Evolutionary conservation across 2,113 vertebrate species (phyloP).

Genomic region (Forbesichthys agassizii): DNA sequence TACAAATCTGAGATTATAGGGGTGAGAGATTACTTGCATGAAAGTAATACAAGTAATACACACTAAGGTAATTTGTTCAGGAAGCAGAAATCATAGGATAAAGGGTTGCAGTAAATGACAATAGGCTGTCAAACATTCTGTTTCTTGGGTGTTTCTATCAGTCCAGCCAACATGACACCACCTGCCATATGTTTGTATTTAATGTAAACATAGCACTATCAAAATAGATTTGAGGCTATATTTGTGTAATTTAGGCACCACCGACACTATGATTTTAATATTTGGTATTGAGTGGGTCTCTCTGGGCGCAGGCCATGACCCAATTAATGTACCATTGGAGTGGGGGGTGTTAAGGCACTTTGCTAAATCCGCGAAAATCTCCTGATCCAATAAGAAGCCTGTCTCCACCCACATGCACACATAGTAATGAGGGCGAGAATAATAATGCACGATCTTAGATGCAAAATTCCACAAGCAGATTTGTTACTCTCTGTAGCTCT

Average conservation of each 20-base stretch:
- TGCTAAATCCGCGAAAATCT: conserved; percentile 32
- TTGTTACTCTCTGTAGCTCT: conserved; percentile 47
- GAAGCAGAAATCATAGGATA: conserved; percentile 39
- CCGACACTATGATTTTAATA: no score
- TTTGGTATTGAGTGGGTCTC: not conserved
- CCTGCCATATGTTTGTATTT: not conserved
- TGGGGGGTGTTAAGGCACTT: not conserved
- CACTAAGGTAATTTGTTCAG: conserved; percentile 45
- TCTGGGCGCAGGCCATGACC: conserved; percentile 24
- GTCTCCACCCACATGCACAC: conserved; percentile 47
- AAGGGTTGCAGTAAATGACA: conserved; percentile 55
- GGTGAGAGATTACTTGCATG: not conserved
- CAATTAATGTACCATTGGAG: not conserved
- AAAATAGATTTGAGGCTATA: no score
- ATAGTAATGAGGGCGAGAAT: conserved; percentile 55
- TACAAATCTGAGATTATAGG: not conserved
- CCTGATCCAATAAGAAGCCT: conserved; percentile 61
- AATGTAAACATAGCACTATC: not conserved
- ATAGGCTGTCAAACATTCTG: conserved; percentile 61
- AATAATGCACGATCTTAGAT: conserved; percentile 27
- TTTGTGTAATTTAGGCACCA: no score
- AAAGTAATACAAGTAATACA: not conserved
- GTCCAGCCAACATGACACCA: conserved; percentile 21
- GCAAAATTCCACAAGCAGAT: conserved; percentile 31
- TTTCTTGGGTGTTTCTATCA: conserved; percentile 40